These are phyloP conservation scores for Tetragonula carbonaria DNA, from an alignment of 2,888 invertebrate species.

Conservation along the genomic window DNA sequence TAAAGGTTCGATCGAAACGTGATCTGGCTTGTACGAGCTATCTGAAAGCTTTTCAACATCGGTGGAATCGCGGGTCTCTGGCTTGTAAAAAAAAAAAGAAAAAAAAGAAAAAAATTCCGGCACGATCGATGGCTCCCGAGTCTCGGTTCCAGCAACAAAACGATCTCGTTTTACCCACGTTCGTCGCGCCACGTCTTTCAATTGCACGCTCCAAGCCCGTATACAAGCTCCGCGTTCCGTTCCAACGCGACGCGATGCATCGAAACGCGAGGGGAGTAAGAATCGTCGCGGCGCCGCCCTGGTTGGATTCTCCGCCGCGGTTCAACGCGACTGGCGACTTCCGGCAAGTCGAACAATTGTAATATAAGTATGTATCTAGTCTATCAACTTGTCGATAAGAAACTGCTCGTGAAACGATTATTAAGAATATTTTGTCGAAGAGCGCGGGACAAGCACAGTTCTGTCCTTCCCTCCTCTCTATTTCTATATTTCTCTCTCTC, in stretches of 20 bases:
- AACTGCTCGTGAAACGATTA: constrained; percentile 61
- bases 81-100: too few relatives aligned
- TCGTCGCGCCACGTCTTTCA: constrained; percentile 32
- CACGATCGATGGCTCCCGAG: constrained; percentile 2
- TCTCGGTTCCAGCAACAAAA: background rate
- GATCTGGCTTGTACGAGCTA: background rate
- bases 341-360: constrained; percentile 60
- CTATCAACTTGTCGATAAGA: constrained; percentile 59
- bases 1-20: constrained; percentile 4
- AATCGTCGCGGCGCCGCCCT: constrained; percentile 3
- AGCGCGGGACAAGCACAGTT: constrained; percentile 36
- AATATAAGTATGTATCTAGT: constrained; percentile 65
- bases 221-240: constrained; percentile 1
- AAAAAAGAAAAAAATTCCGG: constrained; percentile 7
- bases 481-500: constrained; percentile 1
- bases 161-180: constrained; percentile 25
- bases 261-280: constrained; percentile 12
- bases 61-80: background rate
- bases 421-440: constrained; percentile 52
- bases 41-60: background rate
- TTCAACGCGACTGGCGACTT: constrained; percentile 52
- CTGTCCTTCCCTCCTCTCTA: constrained; percentile 12
- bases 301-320: constrained; percentile 20
- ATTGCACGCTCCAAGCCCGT: constrained; percentile 27
- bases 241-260: background rate